These are phyloP conservation scores for Misgurnus anguillicaudatus DNA, from an alignment of 2,113 vertebrate species.

Conservation along the genomic window DNA sequence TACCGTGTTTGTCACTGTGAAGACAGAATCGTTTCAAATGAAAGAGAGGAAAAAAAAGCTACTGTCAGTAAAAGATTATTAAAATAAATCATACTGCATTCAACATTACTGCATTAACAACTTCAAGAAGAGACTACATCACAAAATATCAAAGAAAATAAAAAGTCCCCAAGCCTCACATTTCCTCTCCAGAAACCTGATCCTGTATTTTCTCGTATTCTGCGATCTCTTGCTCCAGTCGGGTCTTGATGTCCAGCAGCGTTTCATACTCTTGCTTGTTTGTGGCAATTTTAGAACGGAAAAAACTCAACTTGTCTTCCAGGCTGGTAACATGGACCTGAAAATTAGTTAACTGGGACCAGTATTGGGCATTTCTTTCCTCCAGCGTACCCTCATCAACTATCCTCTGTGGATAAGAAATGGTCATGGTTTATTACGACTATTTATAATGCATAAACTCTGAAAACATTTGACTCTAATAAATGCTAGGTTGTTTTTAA, in stretches of 20 bases:
- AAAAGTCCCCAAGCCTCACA: slow-evolving; percentile 55
- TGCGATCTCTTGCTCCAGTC: slow-evolving; percentile 86
- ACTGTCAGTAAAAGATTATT: neutral
- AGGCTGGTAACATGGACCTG: slow-evolving; percentile 77
- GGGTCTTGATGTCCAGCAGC: slow-evolving; percentile 86
- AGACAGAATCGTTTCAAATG: neutral
- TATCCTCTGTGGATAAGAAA: slow-evolving; percentile 71
- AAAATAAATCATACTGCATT: neutral
- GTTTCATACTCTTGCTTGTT: slow-evolving; percentile 83
- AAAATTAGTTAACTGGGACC: slow-evolving; percentile 74
- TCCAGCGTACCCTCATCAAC: slow-evolving; percentile 77
- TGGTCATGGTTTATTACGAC: neutral
- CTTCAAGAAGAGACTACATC: neutral
- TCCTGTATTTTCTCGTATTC: slow-evolving; percentile 87
- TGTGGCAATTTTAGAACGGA: slow-evolving; percentile 75
- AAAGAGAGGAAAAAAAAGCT: neutral
- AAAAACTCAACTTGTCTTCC: slow-evolving; percentile 78
- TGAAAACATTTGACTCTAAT: no score
- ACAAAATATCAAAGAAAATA: neutral
- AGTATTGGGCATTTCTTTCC: slow-evolving; percentile 79
- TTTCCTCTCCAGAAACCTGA: slow-evolving; percentile 67
- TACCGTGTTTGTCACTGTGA: slow-evolving; percentile 31
- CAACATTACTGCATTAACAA: no score
- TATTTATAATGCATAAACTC: no score
- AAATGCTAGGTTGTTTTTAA: no score